Evolutionary conservation across 1,140 invertebrate species (phyloP), one percentile per base, ranked within the genome.

Genomic region (Eubasilissa regina): DNA sequence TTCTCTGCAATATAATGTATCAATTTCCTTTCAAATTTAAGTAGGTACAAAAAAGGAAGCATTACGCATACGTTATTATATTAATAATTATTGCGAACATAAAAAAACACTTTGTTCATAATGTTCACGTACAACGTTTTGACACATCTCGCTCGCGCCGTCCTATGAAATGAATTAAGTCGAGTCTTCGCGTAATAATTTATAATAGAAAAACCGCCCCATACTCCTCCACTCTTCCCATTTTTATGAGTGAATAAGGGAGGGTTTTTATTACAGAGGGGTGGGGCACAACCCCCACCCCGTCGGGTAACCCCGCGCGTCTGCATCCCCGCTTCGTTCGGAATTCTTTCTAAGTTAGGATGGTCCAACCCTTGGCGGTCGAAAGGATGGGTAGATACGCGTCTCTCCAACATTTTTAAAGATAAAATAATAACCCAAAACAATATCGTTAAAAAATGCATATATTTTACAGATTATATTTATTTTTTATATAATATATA

Each of bases 141-240:
- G 70, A 56, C 48, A 56, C 21, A 74, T 58, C 21, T 8, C 51
- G 19, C 70, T 58, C 4, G 12, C 58, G 6, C 17, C 17, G 58
- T 43, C 17, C 17, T 19, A 55, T 12, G 58, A 35, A 76, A 76
- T 76, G 58, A 76, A 76, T 68, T 77, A 68, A 77, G 62, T 77
- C 47, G 60, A 62, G 62, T 55, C 55, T 60, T 51, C 75, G 60
- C 68, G 77, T 79, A 81, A 81, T 81, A 81, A 81, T 81, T 81
- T 77, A 81, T 79, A 81, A 81, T 81, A 81, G 80, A 81, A 81
- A 81, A 81, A 81, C 77, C 55, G 44, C 45, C 76, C 64, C 72
- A 62, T 4, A 45, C 44, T 35, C 45, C 44, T 10, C 75, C 12
- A 25, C 44, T 73, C 64, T 68, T 48, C 68, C 75, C 72, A 75